Evolutionary conservation across 1,140 invertebrate species (phyloP).

Genomic region (Oscheius sp.): DNA sequence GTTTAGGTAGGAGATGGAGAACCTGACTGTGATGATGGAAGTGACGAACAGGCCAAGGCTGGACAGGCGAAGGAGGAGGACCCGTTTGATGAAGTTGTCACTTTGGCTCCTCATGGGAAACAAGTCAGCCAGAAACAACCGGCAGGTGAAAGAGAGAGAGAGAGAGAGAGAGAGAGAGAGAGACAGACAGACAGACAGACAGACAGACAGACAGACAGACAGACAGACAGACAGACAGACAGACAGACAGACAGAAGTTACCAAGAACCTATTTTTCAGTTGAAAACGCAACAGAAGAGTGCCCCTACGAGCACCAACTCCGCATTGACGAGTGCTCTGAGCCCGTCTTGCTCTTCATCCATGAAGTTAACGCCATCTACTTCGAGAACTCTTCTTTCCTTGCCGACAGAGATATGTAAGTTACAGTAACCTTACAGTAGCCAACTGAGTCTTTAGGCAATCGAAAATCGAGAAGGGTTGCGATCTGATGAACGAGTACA

Average conservation of each 20-base stretch:
- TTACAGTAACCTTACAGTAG: slow-evolving; percentile 8
- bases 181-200: background rate
- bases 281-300: slow-evolving; percentile 16
- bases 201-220: background rate
- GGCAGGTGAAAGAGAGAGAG: too few species aligned
- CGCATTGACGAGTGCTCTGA: slow-evolving; percentile 32
- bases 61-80: slow-evolving; percentile 7
- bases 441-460: slow-evolving; percentile 19
- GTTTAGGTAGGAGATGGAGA: slow-evolving; percentile 93
- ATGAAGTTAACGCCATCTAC: slow-evolving; percentile 29
- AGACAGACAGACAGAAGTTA: slow-evolving; percentile 3
- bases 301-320: slow-evolving; percentile 24
- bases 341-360: slow-evolving; percentile 26
- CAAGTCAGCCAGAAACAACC: too few species aligned
- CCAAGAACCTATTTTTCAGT: background rate
- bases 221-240: background rate
- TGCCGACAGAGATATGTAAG: slow-evolving; percentile 28
- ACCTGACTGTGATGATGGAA: slow-evolving; percentile 80
- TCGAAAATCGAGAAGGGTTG: slow-evolving; percentile 41
- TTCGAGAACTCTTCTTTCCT: slow-evolving; percentile 40
- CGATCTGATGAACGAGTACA: slow-evolving; percentile 39
- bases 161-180: background rate
- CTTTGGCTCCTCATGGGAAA: slow-evolving; percentile 4
- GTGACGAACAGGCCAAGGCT: background rate
- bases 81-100: slow-evolving; percentile 31